A percentile compares a stretch with the other conserved stretches of the same genome.
These are phyloP conservation scores for Schizothorax lantsangensis DNA, from an alignment of 2,797 vertebrate species.

Conservation along the genomic window DNA sequence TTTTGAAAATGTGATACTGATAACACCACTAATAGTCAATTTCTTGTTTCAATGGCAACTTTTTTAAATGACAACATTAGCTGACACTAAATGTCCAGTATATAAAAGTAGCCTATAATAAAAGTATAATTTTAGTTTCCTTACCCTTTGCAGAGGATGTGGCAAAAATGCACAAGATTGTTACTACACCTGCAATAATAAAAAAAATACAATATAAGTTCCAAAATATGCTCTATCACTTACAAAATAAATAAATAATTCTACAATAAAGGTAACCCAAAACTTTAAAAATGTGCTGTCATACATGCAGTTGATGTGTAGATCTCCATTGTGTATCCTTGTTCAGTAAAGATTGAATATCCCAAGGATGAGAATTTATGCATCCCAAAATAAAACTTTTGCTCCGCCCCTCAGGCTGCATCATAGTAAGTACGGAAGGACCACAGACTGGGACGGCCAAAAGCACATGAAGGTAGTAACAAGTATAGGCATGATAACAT, in stretches of 20 bases:
- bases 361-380: constrained; percentile 15
- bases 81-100: background rate
- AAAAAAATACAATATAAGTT: background rate
- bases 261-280: background rate
- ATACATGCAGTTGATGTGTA: background rate
- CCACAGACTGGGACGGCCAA: background rate
- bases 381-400: background rate
- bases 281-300: background rate
- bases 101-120: background rate
- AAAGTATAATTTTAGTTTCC: background rate
- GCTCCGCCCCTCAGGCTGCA: background rate
- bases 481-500: background rate
- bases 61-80: background rate
- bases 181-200: background rate
- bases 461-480: background rate
- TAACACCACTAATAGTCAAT: background rate
- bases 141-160: constrained; percentile 12
- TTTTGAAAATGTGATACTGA: background rate
- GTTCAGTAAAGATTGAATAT: constrained; percentile 3
- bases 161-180: background rate
- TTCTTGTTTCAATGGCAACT: background rate
- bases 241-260: background rate
- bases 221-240: background rate
- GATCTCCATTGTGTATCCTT: constrained; percentile 5
- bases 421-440: background rate